phyloP scores from a whole-genome alignment of 2,888 invertebrate genomes.

The Orthosia gothica region DNA sequence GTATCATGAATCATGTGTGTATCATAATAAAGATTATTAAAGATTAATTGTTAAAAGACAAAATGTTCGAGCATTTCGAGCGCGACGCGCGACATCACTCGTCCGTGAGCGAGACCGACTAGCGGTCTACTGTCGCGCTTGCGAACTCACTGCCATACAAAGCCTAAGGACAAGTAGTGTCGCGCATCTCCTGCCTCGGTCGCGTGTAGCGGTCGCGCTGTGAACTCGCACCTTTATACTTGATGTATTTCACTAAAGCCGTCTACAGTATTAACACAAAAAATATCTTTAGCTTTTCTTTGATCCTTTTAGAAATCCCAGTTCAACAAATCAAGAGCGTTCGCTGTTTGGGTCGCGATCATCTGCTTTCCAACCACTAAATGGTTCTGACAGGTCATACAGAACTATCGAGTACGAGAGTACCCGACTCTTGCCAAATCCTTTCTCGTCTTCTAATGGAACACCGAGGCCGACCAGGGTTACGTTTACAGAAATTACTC shows the following conservation, averaged over 20 bases:
- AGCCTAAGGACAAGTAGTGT: too few species aligned
- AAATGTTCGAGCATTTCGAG: too few species aligned
- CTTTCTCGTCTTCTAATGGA: constrained; percentile 81
- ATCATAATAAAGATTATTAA: too few species aligned
- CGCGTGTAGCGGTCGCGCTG: too few species aligned
- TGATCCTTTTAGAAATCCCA: constrained; percentile 74
- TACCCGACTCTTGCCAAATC: constrained; percentile 83
- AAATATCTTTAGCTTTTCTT: constrained; percentile 1
- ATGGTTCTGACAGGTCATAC: constrained; percentile 77
- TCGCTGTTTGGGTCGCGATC: constrained; percentile 83
- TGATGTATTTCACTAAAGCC: background rate
- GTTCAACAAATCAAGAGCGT: constrained; percentile 75
- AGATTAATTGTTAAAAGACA: too few species aligned
- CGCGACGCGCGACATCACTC: too few species aligned
- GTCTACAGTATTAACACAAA: background rate
- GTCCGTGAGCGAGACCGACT: too few species aligned
- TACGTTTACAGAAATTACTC: constrained; percentile 70
- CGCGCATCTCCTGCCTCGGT: too few species aligned
- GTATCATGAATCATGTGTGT: too few species aligned
- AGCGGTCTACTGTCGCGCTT: too few species aligned
- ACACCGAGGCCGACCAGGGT: constrained; percentile 72
- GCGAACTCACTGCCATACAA: too few species aligned
- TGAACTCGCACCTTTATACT: background rate
- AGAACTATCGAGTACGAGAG: constrained; percentile 81
- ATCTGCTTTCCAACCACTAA: constrained; percentile 87